Conservation (phyloP, 23 tunicate genomes). For the Halocynthia roretzi region DNA sequence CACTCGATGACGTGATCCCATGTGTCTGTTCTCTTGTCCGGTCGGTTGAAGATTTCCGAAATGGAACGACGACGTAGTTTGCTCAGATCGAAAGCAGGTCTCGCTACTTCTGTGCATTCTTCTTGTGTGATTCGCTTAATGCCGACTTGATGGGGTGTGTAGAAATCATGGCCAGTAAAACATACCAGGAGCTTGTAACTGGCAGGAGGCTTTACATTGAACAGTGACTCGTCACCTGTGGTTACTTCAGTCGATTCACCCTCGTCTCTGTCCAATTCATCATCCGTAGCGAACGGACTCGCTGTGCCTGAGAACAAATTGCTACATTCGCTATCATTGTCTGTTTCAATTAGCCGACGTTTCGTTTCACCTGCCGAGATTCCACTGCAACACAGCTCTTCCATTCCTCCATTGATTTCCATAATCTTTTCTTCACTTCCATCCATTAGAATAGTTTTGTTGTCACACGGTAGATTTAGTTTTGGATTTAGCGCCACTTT, state of each 20-base stretch:
- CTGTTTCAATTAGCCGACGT: neutral
- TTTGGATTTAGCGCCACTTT: too few species aligned
- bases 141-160: constrained; percentile 65
- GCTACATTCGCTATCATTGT: neutral
- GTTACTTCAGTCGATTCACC: constrained; percentile 10
- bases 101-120: constrained; percentile 48
- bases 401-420: too few species aligned
- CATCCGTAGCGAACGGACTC: constrained; percentile 3
- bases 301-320: neutral
- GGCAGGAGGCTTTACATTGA: constrained; percentile 14
- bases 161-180: constrained; percentile 36
- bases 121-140: constrained; percentile 42
- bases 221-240: constrained; percentile 32
- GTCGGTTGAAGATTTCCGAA: neutral
- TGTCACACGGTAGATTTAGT: too few species aligned
- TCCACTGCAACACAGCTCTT: too few species aligned
- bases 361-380: neutral
- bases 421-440: too few species aligned
- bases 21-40: constrained; percentile 29
- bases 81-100: constrained; percentile 1
- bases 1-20: constrained; percentile 68
- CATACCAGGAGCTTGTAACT: constrained; percentile 46
- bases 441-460: too few species aligned
- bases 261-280: constrained; percentile 7
- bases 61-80: neutral